Base-by-base conservation (phyloP, 2,888 invertebrate genomes). In the Diplazon laetatorius region DNA sequence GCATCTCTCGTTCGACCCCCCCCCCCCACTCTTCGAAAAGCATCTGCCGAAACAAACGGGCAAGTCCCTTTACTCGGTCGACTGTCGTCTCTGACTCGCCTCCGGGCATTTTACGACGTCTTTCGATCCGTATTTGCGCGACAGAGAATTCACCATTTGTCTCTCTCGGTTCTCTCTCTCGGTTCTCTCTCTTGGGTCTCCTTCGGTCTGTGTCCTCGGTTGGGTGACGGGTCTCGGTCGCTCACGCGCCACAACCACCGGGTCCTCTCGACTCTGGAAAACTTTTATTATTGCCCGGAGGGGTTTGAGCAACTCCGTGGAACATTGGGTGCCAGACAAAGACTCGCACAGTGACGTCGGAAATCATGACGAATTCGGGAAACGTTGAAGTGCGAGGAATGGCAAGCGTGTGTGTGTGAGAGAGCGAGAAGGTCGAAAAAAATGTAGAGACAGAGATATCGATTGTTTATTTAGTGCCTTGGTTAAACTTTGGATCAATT, bases 271-370 rank as follows among this genome's bases (percentile, higher is more conserved):
- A 81, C 78, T 73, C 65, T 78, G 77, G 82, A 82, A n/a, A 86
- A 86, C 84, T 86, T 86, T 86, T 86, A 86, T 86, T 86, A 86
- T 86, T 85, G 82, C 86, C 84, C 82, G 79, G 73, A 82, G 83
- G 70, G 75, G 55, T 66, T 57, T 74, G 35, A 78, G 20, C 14
- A 30, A 68, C n/a, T 35, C 25, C 39, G n/a, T 14, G 18, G 42
- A 25, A 18, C n/a, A 30, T 68, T 44, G 55, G 30, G 44, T 14
- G 22, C 66, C 37, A 52, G 66, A 66, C 52, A 66, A 66, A 66
- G 66, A 52, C 39, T 25, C n/a, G n/a, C 12, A n/a, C 48, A n/a
- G 52, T 20, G 16, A 68, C n/a, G 52, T 35, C 55, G 68, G 42
- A 55, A 55, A 68, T 55, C 55, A 14, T 30, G 5, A 22, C 16